phyloP scores from a whole-genome alignment of 2,797 vertebrate genomes.

The Iguana delicatissima region DNA sequence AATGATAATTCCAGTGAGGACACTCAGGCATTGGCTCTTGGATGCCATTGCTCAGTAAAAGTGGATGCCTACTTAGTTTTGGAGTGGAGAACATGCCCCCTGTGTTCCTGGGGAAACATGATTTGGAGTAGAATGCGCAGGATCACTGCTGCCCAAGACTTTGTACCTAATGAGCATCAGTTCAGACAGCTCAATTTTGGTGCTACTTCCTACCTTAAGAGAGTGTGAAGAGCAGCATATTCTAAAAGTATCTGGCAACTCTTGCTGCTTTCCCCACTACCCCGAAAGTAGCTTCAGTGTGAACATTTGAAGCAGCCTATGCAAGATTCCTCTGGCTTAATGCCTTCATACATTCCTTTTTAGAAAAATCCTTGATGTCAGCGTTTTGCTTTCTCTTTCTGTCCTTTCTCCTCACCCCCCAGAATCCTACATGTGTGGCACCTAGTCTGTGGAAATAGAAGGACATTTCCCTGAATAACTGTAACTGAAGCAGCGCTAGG shows the following conservation, averaged over 20 bases:
- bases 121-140: background rate
- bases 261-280: background rate
- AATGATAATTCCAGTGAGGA: background rate
- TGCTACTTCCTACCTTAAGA: background rate
- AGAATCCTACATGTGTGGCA: background rate
- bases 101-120: background rate
- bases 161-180: background rate
- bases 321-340: background rate
- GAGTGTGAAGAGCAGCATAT: background rate
- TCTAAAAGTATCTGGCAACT: background rate
- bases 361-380: background rate
- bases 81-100: background rate
- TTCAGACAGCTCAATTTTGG: background rate
- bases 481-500: background rate
- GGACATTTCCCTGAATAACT: too few relatives aligned
- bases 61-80: background rate
- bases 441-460: background rate
- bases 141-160: background rate
- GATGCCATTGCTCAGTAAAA: background rate
- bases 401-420: too few relatives aligned
- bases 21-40: background rate
- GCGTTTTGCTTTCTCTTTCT: background rate
- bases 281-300: background rate
- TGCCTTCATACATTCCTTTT: background rate
- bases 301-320: conserved; percentile 11